Evolutionary conservation across 2,113 vertebrate genomes (phyloP), one percentile per base, ranked within the genome.

Genomic region (Cebus imitator): DNA sequence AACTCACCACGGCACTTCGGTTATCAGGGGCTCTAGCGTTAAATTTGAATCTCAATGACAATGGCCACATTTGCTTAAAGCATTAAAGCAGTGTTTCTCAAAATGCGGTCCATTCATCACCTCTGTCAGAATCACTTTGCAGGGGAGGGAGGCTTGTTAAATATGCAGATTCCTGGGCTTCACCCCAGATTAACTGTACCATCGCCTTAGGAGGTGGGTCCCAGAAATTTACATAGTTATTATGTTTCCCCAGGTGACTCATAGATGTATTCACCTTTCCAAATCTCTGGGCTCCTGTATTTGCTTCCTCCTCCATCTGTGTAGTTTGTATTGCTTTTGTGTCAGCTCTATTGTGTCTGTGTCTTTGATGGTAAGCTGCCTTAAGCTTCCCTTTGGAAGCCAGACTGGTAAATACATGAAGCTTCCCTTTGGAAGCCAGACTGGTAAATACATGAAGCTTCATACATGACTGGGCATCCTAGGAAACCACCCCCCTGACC

Each of bases 271-370:
- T 90, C 0, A 18, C 68, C 61, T 57, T 94, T 66, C 25, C 55
- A 27, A 58, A 17, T 80, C 83, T n/a, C 20, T 64, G 76, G 32
- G 79, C 61, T 45, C 30, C 1, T 32, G 10, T 43, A 37, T 66
- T 81, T 86, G 48, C 90, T 91, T 92, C 75, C 92, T 87, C 35
- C n/a, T 84, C 35, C 2, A 21, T 81, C 55, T 76, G 6, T 5
- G 8, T 40, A 20, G 58, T 89, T 78, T 91, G 72, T 66, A 70
- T 88, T 95, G 50, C 92, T 96, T 87, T 96, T 90, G 87, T 97
- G 94, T 89, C 87, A 87, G 48, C 75, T 97, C 87, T 87, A 72
- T 96, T 75, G 75, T 92, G 73, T 35, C 48, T 23, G 2, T 78
- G 16, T 55, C 92, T 97, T 94, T 90, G 91, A 95, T 66, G 6